A percentile compares a stretch with the other conserved stretches of the same genome.
Conservation (phyloP, 2,113 vertebrate genomes). For the Campylorhamphus procurvoides region DNA sequence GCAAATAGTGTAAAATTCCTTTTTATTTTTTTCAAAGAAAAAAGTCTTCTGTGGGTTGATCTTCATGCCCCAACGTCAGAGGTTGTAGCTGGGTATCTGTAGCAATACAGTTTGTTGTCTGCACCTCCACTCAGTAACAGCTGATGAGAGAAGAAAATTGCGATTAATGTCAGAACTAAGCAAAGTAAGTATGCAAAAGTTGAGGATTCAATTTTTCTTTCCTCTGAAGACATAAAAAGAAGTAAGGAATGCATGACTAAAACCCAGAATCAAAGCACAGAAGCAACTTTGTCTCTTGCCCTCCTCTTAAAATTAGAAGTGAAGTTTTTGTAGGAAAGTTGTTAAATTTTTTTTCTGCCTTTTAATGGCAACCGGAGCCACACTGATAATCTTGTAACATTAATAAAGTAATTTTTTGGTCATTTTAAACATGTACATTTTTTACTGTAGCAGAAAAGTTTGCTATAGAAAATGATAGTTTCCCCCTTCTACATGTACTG, state of each 20-base stretch:
- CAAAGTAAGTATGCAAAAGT: background rate
- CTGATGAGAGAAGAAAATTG: conserved; percentile 69
- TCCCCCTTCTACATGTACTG: background rate
- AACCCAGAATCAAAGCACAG: background rate
- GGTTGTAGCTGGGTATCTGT: conserved; percentile 82
- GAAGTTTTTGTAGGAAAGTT: background rate
- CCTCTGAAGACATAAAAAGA: background rate
- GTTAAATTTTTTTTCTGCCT: background rate
- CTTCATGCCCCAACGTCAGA: conserved; percentile 87
- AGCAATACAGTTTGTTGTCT: conserved; percentile 97
- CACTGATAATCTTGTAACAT: background rate
- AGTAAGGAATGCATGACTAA: background rate
- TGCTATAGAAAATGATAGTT: background rate
- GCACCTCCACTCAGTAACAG: conserved; percentile 94
- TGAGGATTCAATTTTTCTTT: background rate
- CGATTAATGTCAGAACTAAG: background rate
- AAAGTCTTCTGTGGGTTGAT: background rate
- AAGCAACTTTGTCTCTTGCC: background rate
- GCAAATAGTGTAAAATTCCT: background rate
- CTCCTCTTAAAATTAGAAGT: background rate
- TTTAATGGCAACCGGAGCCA: background rate
- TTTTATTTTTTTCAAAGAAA: background rate
- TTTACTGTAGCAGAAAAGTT: background rate
- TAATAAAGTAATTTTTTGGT: too few species aligned
- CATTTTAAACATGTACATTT: too few species aligned